Percentiles rank a stretch among this genome's conserved stretches.
Conservation (phyloP, 2,888 invertebrate species). For the Trypoxylon attenuatum region DNA sequence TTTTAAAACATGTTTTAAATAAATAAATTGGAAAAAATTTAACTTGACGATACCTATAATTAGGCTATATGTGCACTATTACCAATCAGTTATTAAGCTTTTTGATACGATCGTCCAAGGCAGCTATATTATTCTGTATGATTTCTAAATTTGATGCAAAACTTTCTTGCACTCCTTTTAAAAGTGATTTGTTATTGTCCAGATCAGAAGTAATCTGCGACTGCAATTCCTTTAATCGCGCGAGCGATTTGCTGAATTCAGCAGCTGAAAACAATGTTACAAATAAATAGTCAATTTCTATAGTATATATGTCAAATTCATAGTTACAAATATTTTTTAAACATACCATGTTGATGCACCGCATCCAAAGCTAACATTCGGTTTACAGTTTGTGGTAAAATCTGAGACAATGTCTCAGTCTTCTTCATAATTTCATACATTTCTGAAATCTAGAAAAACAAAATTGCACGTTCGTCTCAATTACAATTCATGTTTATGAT, state of each 20-base stretch:
- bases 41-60: slow-evolving; percentile 23
- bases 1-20: too few species aligned
- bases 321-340: too few species aligned
- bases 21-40: slow-evolving; percentile 23
- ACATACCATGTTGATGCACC: slow-evolving; percentile 91
- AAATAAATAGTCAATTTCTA: slow-evolving; percentile 1
- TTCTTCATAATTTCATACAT: slow-evolving; percentile 92
- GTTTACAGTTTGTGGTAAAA: slow-evolving; percentile 87
- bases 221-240: slow-evolving; percentile 87
- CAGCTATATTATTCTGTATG: slow-evolving; percentile 84
- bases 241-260: slow-evolving; percentile 89
- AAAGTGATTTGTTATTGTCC: slow-evolving; percentile 85
- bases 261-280: slow-evolving; percentile 80
- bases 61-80: slow-evolving; percentile 16
- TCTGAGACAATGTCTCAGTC: slow-evolving; percentile 86
- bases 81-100: slow-evolving; percentile 77
- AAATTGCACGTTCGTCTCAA: slow-evolving; percentile 19
- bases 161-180: slow-evolving; percentile 88
- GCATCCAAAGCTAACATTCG: slow-evolving; percentile 90
- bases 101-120: slow-evolving; percentile 83
- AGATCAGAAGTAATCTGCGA: slow-evolving; percentile 82
- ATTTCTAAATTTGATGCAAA: slow-evolving; percentile 87
- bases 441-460: slow-evolving; percentile 81
- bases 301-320: slow-evolving; percentile 18
- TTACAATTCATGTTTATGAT: neutral